Evolutionary conservation across 1,140 invertebrate species (phyloP).

Genomic region (Zaprionus taronus): DNA sequence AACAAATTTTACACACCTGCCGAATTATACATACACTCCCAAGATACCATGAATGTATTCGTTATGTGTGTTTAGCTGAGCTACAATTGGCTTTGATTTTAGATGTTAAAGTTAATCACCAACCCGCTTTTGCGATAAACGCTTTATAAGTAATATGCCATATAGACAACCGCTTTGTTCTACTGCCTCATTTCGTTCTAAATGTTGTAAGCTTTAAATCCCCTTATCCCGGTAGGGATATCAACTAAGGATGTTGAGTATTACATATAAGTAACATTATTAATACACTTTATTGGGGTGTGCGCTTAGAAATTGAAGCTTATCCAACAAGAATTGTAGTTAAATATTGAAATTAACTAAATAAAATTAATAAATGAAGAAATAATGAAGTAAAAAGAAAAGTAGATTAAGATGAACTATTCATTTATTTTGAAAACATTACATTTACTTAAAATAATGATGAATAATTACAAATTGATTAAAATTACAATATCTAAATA

Average conservation of each 20-base stretch:
- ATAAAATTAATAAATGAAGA: no score
- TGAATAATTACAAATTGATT: no score
- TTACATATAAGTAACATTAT: not conserved
- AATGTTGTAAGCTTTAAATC: slow-evolving; percentile 11
- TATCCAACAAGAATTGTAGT: not conserved
- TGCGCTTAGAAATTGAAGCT: not conserved
- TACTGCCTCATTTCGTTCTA: slow-evolving; percentile 2
- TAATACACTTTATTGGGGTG: not conserved
- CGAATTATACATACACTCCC: not conserved
- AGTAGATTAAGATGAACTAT: no score
- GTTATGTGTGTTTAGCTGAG: slow-evolving; percentile 22
- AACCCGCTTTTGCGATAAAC: slow-evolving; percentile 39
- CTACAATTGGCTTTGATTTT: slow-evolving; percentile 39
- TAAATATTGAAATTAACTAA: not conserved
- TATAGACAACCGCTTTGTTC: slow-evolving; percentile 16
- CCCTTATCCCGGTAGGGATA: not conserved
- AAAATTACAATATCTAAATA: no score
- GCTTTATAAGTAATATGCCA: not conserved
- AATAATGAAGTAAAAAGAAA: no score
- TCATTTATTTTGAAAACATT: no score
- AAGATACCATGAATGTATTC: slow-evolving; percentile 36
- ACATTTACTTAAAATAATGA: no score
- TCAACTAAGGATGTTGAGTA: slow-evolving; percentile 8
- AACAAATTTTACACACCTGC: not conserved
- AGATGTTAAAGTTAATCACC: slow-evolving; percentile 31